phyloP scores from a whole-genome alignment of 92 coral and sea anemone species.

The Siderastrea radians region DNA sequence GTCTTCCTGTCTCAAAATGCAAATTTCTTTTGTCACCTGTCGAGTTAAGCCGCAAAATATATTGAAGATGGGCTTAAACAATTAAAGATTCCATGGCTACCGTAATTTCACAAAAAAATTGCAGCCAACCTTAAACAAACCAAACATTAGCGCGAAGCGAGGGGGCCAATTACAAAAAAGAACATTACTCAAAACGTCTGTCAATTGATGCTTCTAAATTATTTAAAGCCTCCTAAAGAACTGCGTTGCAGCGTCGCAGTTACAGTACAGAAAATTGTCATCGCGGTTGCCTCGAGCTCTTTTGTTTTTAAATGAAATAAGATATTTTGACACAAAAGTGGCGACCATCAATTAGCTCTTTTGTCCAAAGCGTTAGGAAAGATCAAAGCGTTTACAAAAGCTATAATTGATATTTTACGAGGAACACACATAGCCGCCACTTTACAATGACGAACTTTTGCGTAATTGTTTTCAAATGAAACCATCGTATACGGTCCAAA shows the following conservation, averaged over 20 bases:
- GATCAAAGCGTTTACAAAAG: conserved; percentile 23
- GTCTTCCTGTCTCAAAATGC: conserved; percentile 8
- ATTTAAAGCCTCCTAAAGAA: not conserved
- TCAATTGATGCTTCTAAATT: not conserved
- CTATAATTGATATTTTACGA: conserved; percentile 28
- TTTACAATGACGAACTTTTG: not conserved
- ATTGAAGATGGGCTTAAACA: conserved; percentile 23
- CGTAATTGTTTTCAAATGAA: conserved; percentile 1
- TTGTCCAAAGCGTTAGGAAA: conserved; percentile 10
- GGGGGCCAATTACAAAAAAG: not conserved
- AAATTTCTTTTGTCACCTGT: conserved; percentile 43
- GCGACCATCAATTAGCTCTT: conserved; percentile 31
- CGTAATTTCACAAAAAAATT: conserved; percentile 8
- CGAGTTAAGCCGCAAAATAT: conserved; percentile 19
- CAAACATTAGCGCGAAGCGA: not conserved
- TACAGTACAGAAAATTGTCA: not conserved
- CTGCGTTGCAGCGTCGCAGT: not conserved
- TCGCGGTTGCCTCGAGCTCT: not conserved
- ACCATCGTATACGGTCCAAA: not conserved
- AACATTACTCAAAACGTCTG: not conserved
- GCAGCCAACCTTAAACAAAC: conserved; percentile 11
- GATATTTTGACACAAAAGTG: not conserved
- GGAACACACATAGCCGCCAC: not conserved
- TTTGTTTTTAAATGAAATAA: not conserved
- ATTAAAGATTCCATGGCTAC: conserved; percentile 43